phyloP scores from a whole-genome alignment of 37 sponge, comb jelly and placozoan species.

The Beroe forskalii region DNA sequence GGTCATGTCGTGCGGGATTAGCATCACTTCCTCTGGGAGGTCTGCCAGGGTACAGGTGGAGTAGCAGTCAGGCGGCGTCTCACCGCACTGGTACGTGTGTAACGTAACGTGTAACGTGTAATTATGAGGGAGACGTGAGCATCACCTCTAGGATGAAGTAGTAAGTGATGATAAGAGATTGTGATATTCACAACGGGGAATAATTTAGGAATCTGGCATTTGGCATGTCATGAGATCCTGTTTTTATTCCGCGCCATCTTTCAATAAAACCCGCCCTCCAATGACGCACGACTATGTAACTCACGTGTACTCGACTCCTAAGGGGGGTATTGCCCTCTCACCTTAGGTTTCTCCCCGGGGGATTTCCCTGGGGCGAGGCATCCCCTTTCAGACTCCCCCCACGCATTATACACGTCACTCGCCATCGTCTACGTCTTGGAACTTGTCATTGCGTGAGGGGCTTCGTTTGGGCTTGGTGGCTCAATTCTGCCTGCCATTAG shows the following conservation, averaged over 20 bases:
- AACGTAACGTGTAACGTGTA: no score
- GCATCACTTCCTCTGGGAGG: constrained; percentile 29
- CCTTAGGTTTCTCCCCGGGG: neutral
- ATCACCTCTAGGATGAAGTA: no score
- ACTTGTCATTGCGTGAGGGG: constrained; percentile 20
- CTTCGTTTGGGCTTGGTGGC: no score
- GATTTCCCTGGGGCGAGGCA: neutral
- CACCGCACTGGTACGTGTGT: constrained; percentile 10
- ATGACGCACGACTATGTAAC: no score
- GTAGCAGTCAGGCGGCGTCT: constrained; percentile 7
- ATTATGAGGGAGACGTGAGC: no score
- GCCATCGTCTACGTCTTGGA: constrained; percentile 21
- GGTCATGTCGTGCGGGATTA: constrained; percentile 1
- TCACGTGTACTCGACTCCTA: neutral
- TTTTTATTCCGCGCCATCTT: no score
- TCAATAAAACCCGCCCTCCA: no score
- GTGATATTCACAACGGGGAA: no score
- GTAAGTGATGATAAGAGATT: no score
- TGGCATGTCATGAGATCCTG: no score
- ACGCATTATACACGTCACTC: neutral
- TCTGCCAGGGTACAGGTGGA: constrained; percentile 1
- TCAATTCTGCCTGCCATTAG: no score
- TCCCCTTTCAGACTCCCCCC: neutral
- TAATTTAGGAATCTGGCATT: no score
- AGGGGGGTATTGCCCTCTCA: neutral